These are phyloP conservation scores for Drosophila robusta DNA, from an alignment of 2,888 invertebrate species.

Conservation along the genomic window DNA sequence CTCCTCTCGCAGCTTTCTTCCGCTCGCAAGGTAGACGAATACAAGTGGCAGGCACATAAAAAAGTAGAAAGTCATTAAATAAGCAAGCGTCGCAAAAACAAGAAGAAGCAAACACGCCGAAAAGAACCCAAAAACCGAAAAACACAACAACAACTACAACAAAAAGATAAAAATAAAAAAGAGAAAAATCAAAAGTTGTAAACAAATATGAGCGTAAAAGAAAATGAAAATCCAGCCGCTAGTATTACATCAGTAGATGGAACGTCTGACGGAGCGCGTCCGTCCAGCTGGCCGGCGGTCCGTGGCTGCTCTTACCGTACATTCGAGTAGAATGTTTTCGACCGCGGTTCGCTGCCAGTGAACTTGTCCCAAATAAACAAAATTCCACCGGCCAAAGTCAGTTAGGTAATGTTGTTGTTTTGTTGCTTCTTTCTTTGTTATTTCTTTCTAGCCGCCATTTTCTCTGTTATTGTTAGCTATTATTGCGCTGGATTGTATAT, in stretches of 20 bases:
- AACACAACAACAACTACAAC: conserved; percentile 8
- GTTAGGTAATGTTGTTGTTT: conserved; percentile 53
- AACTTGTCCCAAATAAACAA: conserved; percentile 83
- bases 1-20: conserved; percentile 26
- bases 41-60: conserved; percentile 29
- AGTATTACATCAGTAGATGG: conserved; percentile 36
- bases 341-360: conserved; percentile 54
- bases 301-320: conserved; percentile 35
- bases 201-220: conserved; percentile 82
- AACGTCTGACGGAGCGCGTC: conserved; percentile 8
- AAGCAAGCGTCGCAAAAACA: conserved; percentile 62
- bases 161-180: conserved; percentile 45
- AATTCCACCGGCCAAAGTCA: conserved; percentile 66
- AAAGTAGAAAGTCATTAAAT: conserved; percentile 77
- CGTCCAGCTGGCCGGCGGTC: conserved; percentile 3
- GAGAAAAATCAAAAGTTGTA: conserved; percentile 78
- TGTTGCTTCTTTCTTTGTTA: conserved; percentile 23
- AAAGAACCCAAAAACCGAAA: conserved; percentile 37
- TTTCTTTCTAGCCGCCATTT: conserved; percentile 46
- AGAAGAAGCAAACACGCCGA: conserved; percentile 4
- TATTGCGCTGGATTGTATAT: conserved; percentile 25
- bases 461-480: conserved; percentile 45
- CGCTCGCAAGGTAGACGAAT: conserved; percentile 25
- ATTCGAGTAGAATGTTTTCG: conserved; percentile 34
- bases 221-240: conserved; percentile 69